phyloP scores from a whole-genome alignment of 1,140 invertebrate species.

The Rhynchophorus ferrugineus region DNA sequence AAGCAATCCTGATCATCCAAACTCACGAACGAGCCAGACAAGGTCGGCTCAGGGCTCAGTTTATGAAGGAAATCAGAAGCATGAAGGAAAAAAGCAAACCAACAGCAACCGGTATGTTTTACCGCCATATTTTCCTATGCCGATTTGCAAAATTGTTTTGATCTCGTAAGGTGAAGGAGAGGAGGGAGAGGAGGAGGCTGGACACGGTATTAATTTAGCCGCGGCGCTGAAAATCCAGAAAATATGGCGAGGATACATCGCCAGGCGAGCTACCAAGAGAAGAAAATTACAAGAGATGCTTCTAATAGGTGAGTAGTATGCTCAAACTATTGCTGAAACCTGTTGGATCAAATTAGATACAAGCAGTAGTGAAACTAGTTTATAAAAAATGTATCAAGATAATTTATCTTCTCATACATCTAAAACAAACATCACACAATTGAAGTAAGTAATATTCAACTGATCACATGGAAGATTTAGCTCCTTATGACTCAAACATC shows the following conservation, averaged over 20 bases:
- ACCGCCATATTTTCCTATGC: no score
- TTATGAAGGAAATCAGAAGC: slow-evolving; percentile 81
- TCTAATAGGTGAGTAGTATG: slow-evolving; percentile 54
- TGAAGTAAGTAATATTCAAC: no score
- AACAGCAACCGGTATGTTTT: slow-evolving; percentile 43
- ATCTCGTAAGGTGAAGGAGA: slow-evolving; percentile 15
- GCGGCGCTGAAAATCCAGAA: slow-evolving; percentile 75
- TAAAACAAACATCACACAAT: no score
- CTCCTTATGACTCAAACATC: no score
- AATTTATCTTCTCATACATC: no score
- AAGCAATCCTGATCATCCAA: slow-evolving; percentile 81
- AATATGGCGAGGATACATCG: slow-evolving; percentile 73
- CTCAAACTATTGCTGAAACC: not conserved
- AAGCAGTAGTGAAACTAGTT: no score
- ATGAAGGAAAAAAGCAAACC: slow-evolving; percentile 65
- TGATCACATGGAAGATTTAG: no score
- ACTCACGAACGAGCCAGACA: slow-evolving; percentile 86
- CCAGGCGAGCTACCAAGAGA: slow-evolving; percentile 58
- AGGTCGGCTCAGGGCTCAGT: slow-evolving; percentile 73
- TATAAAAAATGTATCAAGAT: no score
- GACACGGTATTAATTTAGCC: slow-evolving; percentile 45
- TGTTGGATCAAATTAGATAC: no score
- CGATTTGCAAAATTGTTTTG: no score
- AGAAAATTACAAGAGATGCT: slow-evolving; percentile 76
- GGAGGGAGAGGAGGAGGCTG: slow-evolving; percentile 42